These are phyloP conservation scores for Rhyacophila evoluta DNA, from an alignment of 2,888 invertebrate genomes.

Conservation along the genomic window DNA sequence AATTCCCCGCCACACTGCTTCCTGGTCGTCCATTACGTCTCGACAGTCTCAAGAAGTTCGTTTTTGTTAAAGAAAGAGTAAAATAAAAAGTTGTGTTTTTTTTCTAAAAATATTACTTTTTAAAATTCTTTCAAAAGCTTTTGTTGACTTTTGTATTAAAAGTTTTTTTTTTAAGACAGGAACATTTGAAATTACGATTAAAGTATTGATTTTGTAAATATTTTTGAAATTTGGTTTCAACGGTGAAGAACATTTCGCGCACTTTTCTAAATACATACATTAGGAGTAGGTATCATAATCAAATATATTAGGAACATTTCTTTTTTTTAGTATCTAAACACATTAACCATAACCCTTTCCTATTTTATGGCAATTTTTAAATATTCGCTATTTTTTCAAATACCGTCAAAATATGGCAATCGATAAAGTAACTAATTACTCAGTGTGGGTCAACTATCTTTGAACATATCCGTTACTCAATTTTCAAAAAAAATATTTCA, in stretches of 20 bases:
- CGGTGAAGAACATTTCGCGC: background rate
- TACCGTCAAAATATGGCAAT: constrained; percentile 1
- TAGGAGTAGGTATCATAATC: background rate
- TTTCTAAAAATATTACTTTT: constrained; percentile 2
- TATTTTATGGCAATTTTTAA: constrained; percentile 7
- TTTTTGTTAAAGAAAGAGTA: background rate
- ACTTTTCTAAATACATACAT: background rate
- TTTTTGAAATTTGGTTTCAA: background rate
- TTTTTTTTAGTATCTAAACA: constrained; percentile 14
- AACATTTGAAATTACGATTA: constrained; percentile 7
- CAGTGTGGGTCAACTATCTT: background rate
- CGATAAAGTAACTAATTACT: background rate
- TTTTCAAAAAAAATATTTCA: background rate
- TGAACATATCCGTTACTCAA: background rate
- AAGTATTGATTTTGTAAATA: background rate
- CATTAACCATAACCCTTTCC: background rate
- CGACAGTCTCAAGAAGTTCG: no score
- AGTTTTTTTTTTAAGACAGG: background rate
- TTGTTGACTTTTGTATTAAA: background rate
- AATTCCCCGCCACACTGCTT: no score
- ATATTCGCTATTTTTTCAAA: background rate
- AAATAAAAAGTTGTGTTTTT: background rate
- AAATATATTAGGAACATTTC: constrained; percentile 15
- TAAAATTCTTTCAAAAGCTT: background rate
- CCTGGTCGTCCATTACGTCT: no score